Conservation (phyloP, 2,113 vertebrate species). For the Plecotus auritus region DNA sequence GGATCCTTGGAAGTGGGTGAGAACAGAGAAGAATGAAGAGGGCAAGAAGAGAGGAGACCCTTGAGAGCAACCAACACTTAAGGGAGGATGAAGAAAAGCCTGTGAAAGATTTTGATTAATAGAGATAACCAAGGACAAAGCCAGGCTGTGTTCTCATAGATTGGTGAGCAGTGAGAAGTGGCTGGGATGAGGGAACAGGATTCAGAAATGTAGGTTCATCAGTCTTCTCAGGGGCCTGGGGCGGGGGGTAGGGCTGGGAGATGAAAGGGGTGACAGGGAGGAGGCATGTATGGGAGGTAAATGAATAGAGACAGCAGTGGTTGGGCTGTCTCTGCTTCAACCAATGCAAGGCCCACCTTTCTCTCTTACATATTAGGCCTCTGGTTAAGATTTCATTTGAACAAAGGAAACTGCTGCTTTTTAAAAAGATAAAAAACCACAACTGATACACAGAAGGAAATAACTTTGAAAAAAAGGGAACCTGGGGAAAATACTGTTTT, state of each 20-base stretch:
- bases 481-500: background rate
- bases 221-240: background rate
- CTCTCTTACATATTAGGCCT: background rate
- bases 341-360: background rate
- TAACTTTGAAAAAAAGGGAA: slow-evolving; percentile 5
- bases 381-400: slow-evolving; percentile 19
- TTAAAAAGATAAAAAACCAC: background rate
- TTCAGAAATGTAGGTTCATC: background rate
- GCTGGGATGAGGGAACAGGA: background rate
- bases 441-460: background rate
- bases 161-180: background rate
- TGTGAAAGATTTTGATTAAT: background rate
- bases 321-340: background rate
- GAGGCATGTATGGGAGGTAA: background rate
- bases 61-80: background rate
- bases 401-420: background rate
- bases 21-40: background rate
- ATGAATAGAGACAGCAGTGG: background rate
- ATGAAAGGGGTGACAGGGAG: background rate
- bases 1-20: background rate
- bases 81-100: background rate
- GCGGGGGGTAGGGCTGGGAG: background rate
- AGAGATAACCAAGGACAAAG: background rate
- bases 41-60: background rate
- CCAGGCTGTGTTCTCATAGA: background rate